Conservation (phyloP, 1,140 invertebrate genomes). For the Littorina saxatilis region DNA sequence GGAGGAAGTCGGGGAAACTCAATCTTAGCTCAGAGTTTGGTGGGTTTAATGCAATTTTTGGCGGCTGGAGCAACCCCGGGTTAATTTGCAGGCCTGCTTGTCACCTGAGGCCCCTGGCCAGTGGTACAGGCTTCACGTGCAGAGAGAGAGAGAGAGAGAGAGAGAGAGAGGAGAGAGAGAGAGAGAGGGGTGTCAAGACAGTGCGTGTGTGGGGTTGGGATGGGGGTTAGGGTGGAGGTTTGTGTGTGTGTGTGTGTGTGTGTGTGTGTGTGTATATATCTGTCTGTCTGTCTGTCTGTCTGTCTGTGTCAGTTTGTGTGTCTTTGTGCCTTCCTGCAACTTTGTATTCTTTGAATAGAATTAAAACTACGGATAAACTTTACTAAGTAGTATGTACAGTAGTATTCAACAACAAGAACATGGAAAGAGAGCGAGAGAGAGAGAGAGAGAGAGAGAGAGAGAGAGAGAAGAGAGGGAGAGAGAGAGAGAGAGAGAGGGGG, state of each 20-base stretch:
- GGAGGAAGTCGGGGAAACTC: conserved; percentile 8
- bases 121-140: conserved; percentile 1
- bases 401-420: background rate
- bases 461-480: too few species aligned
- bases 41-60: conserved; percentile 33
- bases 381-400: too few species aligned
- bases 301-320: background rate
- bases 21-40: conserved; percentile 28
- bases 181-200: background rate
- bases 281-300: background rate
- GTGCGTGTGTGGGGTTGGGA: background rate
- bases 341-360: background rate
- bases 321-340: background rate
- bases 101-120: conserved; percentile 19
- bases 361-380: too few species aligned
- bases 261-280: background rate
- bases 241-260: conserved; percentile 6
- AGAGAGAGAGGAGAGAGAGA: too few species aligned
- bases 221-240: background rate
- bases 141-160: background rate
- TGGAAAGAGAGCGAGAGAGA: background rate
- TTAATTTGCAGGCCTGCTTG: conserved; percentile 16
- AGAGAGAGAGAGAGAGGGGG: too few species aligned
- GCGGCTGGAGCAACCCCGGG: conserved; percentile 7
- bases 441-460: background rate